Base-by-base conservation (phyloP, 2,888 invertebrate genomes). In the Zelleria hepariella region DNA sequence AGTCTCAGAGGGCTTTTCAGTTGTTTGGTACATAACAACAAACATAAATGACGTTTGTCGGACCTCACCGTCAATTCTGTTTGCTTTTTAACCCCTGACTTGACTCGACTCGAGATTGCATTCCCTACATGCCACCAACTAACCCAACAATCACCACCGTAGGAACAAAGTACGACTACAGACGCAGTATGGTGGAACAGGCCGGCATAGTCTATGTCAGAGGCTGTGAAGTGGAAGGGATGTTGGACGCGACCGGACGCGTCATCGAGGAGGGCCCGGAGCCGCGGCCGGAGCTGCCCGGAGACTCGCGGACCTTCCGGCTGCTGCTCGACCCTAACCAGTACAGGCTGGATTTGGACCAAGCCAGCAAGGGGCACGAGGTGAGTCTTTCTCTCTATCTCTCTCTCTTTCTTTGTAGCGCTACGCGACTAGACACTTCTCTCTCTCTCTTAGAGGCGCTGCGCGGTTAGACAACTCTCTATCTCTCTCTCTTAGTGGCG, bases 181-280 rank as follows among this genome's bases (percentile, higher is more conserved):
- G 94, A 68, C 91, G 94, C 66, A 94, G 96, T 6, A 98, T 98
- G 82, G 92, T 97, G 25, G 94, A 97, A 0, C 98, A 98, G 90
- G 96, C 97, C 2, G 98, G 98, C 0, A 90, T 99, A 65, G 91
- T 93, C 0, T 95, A 93, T 72, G 98, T 99, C 0, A 91, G 99
- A 20, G 99, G 99, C 0, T 99, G 99, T 82, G 99, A 99, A 83
- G 94, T 99, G 27, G 99, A 99, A 80, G 99, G 99, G 1, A 96
- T 99, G 96, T 82, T 99, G 58, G 99, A 99, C 75, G 94, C 94
- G 7, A 95, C 96, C 61, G 99, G 99, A 0, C 90, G 96, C 63
- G 96, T 99, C 3, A 97, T 99, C 60, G 99, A 99, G 78, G 99
- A 99, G 78, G 96, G 96, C 0, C 96, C 96, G 0, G 97, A 96